A percentile compares a stretch with the other conserved stretches of the same genome.
Evolutionary conservation across 2,888 invertebrate genomes (phyloP).

Genomic region (Conops quadrifasciatus): DNA sequence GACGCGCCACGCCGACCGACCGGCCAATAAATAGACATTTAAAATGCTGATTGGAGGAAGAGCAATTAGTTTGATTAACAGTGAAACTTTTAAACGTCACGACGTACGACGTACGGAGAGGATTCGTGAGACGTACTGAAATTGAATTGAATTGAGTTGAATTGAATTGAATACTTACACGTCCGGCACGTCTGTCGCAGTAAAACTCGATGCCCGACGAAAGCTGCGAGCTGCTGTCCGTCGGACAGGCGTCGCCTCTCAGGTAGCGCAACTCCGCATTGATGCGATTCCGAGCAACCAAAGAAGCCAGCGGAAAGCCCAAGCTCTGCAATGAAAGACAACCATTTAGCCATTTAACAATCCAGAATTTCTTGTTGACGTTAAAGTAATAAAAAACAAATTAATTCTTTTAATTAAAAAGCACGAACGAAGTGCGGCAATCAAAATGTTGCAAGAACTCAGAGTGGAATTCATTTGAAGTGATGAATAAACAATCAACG

Average conservation of each 20-base stretch:
- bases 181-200: conserved; percentile 60
- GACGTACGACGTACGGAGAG: background rate
- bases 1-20: background rate
- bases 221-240: conserved; percentile 51
- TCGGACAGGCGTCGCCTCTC: conserved; percentile 57
- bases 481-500: background rate
- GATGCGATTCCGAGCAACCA: conserved; percentile 55
- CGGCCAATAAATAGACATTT: conserved; percentile 4
- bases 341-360: background rate
- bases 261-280: conserved; percentile 57
- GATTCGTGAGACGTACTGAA: background rate
- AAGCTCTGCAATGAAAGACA: conserved; percentile 56
- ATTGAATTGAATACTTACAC: conserved; percentile 59
- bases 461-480: background rate
- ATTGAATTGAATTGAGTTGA: no score
- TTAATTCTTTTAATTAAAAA: conserved; percentile 3
- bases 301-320: conserved; percentile 58
- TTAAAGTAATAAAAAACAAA: background rate
- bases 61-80: conserved; percentile 18
- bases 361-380: background rate
- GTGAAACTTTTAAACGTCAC: background rate
- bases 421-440: background rate
- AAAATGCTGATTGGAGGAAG: conserved; percentile 29
- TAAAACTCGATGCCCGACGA: conserved; percentile 59
- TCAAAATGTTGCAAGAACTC: background rate